Evolutionary conservation across 2,113 vertebrate genomes (phyloP).

Genomic region (Poecilia latipinna): DNA sequence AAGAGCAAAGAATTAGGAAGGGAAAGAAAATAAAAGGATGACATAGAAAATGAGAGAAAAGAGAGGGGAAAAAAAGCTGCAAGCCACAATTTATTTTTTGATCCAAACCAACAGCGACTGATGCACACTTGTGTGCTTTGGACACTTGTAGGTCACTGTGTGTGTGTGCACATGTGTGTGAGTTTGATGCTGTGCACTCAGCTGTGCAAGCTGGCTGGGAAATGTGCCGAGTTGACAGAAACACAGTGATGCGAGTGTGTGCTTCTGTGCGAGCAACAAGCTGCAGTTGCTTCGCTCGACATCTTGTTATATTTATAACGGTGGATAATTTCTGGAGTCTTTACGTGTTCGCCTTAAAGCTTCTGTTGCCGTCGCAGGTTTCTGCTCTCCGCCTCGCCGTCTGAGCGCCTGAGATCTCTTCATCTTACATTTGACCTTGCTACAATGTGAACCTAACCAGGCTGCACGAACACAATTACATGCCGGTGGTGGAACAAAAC

Average conservation of each 20-base stretch:
- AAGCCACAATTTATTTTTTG: conserved; percentile 66
- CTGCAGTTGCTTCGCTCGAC: conserved; percentile 65
- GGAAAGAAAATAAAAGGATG: background rate
- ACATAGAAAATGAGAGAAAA: background rate
- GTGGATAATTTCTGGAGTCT: conserved; percentile 28
- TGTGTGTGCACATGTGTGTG: conserved; percentile 31
- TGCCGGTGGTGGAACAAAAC: conserved; percentile 17
- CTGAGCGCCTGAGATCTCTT: conserved; percentile 50
- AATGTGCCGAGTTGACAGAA: conserved; percentile 78
- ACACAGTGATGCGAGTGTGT: conserved; percentile 37
- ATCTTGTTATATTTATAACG: conserved; percentile 72
- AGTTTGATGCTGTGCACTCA: conserved; percentile 65
- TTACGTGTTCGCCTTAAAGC: conserved; percentile 43
- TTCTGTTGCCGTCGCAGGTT: conserved; percentile 34
- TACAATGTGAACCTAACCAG: conserved; percentile 58
- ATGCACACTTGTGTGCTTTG: conserved; percentile 66
- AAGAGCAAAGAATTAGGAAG: conserved; percentile 36
- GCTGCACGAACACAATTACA: conserved; percentile 37
- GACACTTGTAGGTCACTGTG: conserved; percentile 74
- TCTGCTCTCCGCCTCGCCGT: conserved; percentile 36
- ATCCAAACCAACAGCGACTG: conserved; percentile 66
- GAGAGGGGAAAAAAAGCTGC: conserved; percentile 33
- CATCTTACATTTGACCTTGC: conserved; percentile 67
- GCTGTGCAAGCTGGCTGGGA: conserved; percentile 71
- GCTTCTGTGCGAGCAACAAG: conserved; percentile 61